Conservation (phyloP, 2,113 vertebrate species). For the crab-eating macaque (Macaca fascicularis) region DNA sequence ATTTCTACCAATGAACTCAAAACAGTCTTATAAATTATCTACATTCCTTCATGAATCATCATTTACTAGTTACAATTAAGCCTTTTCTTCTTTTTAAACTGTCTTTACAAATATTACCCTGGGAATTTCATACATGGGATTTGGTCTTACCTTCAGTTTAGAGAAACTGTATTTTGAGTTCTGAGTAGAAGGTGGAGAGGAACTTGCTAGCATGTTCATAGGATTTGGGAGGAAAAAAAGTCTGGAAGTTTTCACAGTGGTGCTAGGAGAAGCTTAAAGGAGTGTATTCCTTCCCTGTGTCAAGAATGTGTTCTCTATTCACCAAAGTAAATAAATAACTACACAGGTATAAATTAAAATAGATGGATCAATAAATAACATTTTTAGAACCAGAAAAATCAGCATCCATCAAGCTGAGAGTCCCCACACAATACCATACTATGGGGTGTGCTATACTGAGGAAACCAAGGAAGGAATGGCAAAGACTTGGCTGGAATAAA, state of each 20-base stretch:
- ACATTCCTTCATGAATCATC: neutral
- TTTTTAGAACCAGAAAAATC: neutral
- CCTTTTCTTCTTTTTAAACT: constrained; percentile 14
- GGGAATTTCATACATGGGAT: neutral
- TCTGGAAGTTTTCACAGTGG: fast-evolving
- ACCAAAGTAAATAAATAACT: neutral
- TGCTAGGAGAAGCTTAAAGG: neutral
- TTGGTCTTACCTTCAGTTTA: neutral
- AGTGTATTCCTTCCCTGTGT: neutral
- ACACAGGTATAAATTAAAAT: neutral
- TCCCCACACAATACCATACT: no score
- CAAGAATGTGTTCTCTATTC: neutral
- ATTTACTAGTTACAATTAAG: neutral
- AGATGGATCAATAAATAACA: neutral
- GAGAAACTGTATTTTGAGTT: neutral
- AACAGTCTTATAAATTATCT: neutral
- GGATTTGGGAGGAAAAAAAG: neutral
- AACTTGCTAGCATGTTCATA: neutral
- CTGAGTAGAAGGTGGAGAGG: neutral
- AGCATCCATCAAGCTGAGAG: neutral
- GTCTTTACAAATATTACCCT: neutral
- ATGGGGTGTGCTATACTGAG: neutral
- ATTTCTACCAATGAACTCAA: neutral
- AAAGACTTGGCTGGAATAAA: neutral
- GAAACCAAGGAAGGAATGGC: neutral